Percentiles rank a stretch among this genome's conserved stretches.
phyloP scores from a whole-genome alignment of 2,797 vertebrate species.

The Knipowitschia caucasica region DNA sequence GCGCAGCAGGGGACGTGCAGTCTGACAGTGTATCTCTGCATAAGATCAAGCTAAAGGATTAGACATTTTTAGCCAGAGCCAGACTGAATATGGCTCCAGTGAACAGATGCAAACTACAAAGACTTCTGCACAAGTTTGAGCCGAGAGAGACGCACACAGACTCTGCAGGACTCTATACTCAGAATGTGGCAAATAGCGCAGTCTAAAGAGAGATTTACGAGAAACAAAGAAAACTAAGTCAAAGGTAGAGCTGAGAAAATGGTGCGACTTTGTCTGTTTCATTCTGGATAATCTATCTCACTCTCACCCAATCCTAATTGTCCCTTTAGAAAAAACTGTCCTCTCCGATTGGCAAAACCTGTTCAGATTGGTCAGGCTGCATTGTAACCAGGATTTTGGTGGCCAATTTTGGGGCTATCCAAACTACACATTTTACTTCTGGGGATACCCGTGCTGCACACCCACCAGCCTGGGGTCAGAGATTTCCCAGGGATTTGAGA shows the following conservation, averaged over 20 bases:
- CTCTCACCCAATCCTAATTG: too few relatives aligned
- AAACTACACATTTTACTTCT: too few relatives aligned
- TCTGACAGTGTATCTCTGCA: neutral
- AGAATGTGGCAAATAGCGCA: neutral
- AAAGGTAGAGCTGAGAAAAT: neutral
- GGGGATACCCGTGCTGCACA: too few relatives aligned
- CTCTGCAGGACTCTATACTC: neutral
- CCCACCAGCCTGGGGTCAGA: too few relatives aligned
- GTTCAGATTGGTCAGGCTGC: too few relatives aligned
- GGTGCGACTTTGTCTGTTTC: too few relatives aligned
- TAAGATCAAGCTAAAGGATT: neutral
- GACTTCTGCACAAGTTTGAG: neutral
- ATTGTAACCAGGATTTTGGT: too few relatives aligned
- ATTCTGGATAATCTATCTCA: too few relatives aligned
- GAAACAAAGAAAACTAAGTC: neutral
- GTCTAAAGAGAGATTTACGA: neutral
- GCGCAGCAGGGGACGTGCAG: neutral
- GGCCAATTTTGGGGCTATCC: too few relatives aligned
- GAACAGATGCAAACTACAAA: neutral
- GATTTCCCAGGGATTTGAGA: too few relatives aligned
- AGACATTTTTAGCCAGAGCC: neutral
- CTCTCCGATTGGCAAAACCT: too few relatives aligned
- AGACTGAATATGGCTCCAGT: neutral
- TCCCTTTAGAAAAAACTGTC: too few relatives aligned
- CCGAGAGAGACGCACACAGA: neutral